Base-by-base conservation (phyloP, 2,113 vertebrate genomes). In the Oreocharis arfaki region DNA sequence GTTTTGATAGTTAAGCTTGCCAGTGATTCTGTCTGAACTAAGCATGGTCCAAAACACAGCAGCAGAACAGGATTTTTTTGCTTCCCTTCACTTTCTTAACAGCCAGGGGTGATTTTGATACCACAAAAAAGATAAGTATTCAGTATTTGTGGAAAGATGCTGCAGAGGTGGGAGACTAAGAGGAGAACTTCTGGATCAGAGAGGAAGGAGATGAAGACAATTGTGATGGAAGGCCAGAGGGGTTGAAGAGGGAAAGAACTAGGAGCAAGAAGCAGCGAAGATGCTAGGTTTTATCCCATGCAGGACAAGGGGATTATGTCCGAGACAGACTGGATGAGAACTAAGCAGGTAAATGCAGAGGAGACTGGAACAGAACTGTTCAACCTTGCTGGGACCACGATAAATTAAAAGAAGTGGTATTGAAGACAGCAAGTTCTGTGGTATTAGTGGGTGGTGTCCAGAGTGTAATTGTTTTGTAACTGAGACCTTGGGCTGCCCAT, bases 31-130 rank as follows among this genome's bases (percentile, higher is more conserved):
- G 20, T 63, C 79, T 84, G 55, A 80, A 69, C 23, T 78, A 80
- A 84, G 86, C 16, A 39, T 21, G 59, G 55, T 74, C 80, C 1
- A 0, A 64, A 73, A 90, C 14, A 22, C 3, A 89, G 77, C 44
- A 70, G 77, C 39, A 71, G 50, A 93, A 82, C 68, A 59, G 60
- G 68, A 90, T 84, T 89, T 94, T 92, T 87, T 87, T 81, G 91
- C 53, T 89, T 27, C 26, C 46, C n/a, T 79, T 65, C 60, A 41
- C 42, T 75, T 65, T 56, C 73, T 65, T 37, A 87, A 78, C 27
- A 82, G 61, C 65, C 6, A 0, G 24, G 11, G 39, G n/a, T 33
- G 42, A 80, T 83, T 93, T 42, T 79, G 59, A 50, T 88, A 73
- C 21, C 24, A 21, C 64, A 59, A 6, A 21, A 35, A 87, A 63